A percentile compares a stretch with the other conserved stretches of the same genome.
Evolutionary conservation across 2,113 vertebrate genomes (phyloP).

Genomic region (Zapus hudsonius): DNA sequence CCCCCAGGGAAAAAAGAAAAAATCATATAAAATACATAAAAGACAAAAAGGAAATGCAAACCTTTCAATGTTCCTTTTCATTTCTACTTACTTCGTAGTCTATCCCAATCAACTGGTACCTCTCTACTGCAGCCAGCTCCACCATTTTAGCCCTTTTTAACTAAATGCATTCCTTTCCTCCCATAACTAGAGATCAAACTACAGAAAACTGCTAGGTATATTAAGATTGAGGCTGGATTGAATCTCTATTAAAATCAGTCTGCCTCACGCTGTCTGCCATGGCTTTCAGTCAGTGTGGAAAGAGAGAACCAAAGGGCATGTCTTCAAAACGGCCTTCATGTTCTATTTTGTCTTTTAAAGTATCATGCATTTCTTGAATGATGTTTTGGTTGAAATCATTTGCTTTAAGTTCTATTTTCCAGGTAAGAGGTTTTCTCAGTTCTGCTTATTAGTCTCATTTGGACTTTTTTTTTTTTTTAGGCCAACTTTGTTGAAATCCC

Average conservation of each 20-base stretch:
- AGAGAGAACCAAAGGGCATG: background rate
- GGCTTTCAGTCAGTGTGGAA: background rate
- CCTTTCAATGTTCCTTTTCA: constrained; percentile 40
- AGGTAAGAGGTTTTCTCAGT: background rate
- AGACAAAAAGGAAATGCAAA: constrained; percentile 63
- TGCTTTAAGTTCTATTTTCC: constrained; percentile 3
- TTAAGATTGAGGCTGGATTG: background rate
- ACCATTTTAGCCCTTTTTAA: background rate
- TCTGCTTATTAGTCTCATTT: background rate
- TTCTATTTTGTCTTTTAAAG: background rate
- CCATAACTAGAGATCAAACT: background rate
- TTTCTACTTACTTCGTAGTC: background rate
- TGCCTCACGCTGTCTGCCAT: background rate
- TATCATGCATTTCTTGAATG: background rate
- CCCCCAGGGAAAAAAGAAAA: constrained; percentile 75
- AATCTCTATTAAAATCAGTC: background rate
- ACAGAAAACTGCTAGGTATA: background rate
- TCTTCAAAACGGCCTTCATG: background rate
- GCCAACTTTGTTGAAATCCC: background rate
- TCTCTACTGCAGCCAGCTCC: background rate
- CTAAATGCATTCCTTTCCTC: background rate
- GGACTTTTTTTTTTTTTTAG: background rate
- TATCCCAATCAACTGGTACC: background rate
- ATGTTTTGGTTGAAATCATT: background rate
- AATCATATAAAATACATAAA: constrained; percentile 71